Percentiles rank a stretch among this genome's conserved stretches.
Evolutionary conservation across 1,140 invertebrate species (phyloP).

Genomic region (Pseudomyrmex concolor): DNA sequence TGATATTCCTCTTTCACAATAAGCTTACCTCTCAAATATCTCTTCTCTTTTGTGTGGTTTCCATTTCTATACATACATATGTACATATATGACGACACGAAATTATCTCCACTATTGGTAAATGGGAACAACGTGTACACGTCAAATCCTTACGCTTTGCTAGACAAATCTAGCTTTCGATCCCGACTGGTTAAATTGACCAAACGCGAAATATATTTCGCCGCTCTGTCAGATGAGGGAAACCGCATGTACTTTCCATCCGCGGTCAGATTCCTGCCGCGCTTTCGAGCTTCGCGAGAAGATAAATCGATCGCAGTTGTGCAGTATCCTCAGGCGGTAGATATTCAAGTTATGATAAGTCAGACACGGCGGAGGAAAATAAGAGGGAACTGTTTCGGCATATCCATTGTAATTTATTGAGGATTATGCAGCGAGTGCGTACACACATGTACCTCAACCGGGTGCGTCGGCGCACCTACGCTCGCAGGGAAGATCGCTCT

Average conservation of each 20-base stretch:
- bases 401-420: slow-evolving; percentile 56
- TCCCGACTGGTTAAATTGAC: not conserved
- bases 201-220: slow-evolving; percentile 28
- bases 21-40: no score
- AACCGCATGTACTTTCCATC: slow-evolving; percentile 15
- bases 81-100: not conserved
- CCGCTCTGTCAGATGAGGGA: slow-evolving; percentile 7
- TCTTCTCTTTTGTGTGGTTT: no score
- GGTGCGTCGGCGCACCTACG: not conserved
- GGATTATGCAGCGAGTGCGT: slow-evolving; percentile 25
- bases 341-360: slow-evolving; percentile 30
- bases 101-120: not conserved
- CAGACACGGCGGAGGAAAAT: slow-evolving; percentile 9
- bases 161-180: no score
- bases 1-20: no score
- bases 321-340: not conserved
- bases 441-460: not conserved
- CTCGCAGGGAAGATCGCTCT: not conserved
- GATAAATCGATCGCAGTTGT: slow-evolving; percentile 31
- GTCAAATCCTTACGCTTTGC: no score
- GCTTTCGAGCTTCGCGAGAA: not conserved
- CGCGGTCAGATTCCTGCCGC: slow-evolving; percentile 24
- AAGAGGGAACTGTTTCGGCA: slow-evolving; percentile 36
- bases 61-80: no score
- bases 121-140: no score